Evolutionary conservation across 2,797 vertebrate species (phyloP).

Genomic region (Gallinago stenura): DNA sequence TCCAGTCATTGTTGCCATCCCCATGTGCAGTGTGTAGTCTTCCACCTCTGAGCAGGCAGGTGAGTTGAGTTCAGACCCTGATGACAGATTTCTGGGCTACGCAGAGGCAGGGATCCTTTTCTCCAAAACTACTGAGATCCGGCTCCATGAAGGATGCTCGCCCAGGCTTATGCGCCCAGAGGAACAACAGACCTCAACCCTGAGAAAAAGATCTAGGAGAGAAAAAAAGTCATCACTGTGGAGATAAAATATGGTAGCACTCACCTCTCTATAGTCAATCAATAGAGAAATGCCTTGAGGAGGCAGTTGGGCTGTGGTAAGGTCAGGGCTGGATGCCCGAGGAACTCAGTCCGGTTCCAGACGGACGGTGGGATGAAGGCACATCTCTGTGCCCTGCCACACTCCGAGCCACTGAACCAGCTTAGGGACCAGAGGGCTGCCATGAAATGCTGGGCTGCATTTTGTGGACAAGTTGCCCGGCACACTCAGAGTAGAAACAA

Average conservation of each 20-base stretch:
- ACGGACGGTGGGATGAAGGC: not conserved
- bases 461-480: not conserved
- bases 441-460: not conserved
- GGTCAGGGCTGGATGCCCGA: not conserved
- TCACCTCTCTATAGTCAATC: not conserved
- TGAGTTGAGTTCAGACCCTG: not conserved
- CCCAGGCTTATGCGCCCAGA: not conserved
- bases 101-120: not conserved
- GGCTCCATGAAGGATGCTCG: not conserved
- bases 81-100: not conserved
- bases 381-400: not conserved
- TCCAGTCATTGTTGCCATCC: not conserved
- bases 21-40: not conserved
- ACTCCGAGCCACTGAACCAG: not conserved
- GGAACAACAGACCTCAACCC: not conserved
- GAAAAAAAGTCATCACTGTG: not conserved
- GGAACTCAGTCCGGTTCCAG: not conserved
- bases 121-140: not conserved
- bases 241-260: not conserved
- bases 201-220: not conserved
- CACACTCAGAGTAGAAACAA: not conserved
- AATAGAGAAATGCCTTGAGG: fast-evolving
- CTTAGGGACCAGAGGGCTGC: not conserved
- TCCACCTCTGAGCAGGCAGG: not conserved
- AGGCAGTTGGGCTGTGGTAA: not conserved